A percentile compares a stretch with the other conserved stretches of the same genome.
Conservation (phyloP, 2,113 vertebrate species). For the Sinocyclocheilus anshuiensis region DNA sequence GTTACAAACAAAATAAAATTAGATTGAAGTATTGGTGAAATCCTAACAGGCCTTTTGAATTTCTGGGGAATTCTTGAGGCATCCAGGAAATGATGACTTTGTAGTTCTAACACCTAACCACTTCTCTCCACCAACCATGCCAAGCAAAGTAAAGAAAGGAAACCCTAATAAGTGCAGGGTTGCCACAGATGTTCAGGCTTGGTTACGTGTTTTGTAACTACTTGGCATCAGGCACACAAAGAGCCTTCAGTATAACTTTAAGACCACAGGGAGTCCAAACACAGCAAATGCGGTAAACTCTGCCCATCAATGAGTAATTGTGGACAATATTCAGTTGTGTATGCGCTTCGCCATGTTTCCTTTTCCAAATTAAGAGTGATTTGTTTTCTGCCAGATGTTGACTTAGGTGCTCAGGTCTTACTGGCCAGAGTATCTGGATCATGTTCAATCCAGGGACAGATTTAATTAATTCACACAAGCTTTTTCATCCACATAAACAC, state of each 20-base stretch:
- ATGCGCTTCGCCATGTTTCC: neutral
- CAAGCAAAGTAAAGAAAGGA: constrained; percentile 46
- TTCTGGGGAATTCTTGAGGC: constrained; percentile 66
- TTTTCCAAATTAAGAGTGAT: constrained; percentile 29
- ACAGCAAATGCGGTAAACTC: constrained; percentile 25
- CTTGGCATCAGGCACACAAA: constrained; percentile 22
- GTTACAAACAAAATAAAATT: neutral
- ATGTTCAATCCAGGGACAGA: neutral
- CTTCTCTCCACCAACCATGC: constrained; percentile 38
- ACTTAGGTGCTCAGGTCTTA: constrained; percentile 24
- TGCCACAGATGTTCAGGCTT: constrained; percentile 40
- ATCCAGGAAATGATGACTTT: constrained; percentile 68
- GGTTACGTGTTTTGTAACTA: constrained; percentile 29
- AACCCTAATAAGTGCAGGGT: constrained; percentile 47
- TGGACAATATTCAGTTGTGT: constrained; percentile 24
- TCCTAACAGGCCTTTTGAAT: constrained; percentile 10
- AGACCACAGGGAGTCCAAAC: constrained; percentile 3
- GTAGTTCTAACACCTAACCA: constrained; percentile 53
- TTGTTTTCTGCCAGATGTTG: constrained; percentile 35
- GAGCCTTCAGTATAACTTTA: constrained; percentile 33
- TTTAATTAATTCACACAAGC: constrained; percentile 10
- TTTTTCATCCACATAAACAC: constrained; percentile 16
- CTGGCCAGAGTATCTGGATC: neutral
- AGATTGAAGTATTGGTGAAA: neutral
- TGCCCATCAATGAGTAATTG: constrained; percentile 20